Base-by-base conservation (phyloP, 2,113 vertebrate species). In the Nettapus auritus region DNA sequence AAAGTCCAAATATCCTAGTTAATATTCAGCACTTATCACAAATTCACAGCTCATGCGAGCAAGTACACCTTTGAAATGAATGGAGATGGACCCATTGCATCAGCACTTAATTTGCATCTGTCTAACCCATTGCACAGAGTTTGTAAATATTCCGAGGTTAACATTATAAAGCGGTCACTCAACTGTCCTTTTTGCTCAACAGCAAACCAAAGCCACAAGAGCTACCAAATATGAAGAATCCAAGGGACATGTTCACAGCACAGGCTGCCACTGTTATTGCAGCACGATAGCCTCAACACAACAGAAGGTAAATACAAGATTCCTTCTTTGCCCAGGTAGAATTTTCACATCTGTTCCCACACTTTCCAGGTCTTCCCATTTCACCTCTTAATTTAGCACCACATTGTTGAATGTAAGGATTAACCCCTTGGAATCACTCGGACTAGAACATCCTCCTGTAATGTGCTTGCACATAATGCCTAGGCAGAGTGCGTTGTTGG, bases 21-120 rank as follows among this genome's bases (percentile, higher is more conserved):
- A 93, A 96, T 73, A 92, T 89, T 85, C 86, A 92, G 70, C 57
- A 55, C 36, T 83, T 69, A 57, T 19, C 67, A 55, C 59, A 90
- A 77, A 92, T 59, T 82, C 88, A 33, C n/a, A 70, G 56, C 50
- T 73, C 74, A 55, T 3, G 25, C 33, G 36, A 90, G 80, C 44
- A 60, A 69, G 50, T 3, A n/a, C 6, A 53, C n/a, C 67, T 88
- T 56, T 0, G 1, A 68, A 93, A 55, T 4, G 40, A 82, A 57
- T 8, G 53, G 69, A 75, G 86, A 73, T 16, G 63, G 94, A 84
- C 22, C 81, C 83, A 63, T 20, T 79, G 77, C 44, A 57, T 53
- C 88, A 76, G 88, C 78, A 74, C 15, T 42, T 48, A 4, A 36
- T 63, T 20, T 82, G 66, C 82, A 75, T 40, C 75, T 17, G 17